Percentiles rank a stretch among this genome's conserved stretches.
Evolutionary conservation across 53 echinoderm and acorn worm genomes (phyloP).

Genomic region (Luidia sarsii): DNA sequence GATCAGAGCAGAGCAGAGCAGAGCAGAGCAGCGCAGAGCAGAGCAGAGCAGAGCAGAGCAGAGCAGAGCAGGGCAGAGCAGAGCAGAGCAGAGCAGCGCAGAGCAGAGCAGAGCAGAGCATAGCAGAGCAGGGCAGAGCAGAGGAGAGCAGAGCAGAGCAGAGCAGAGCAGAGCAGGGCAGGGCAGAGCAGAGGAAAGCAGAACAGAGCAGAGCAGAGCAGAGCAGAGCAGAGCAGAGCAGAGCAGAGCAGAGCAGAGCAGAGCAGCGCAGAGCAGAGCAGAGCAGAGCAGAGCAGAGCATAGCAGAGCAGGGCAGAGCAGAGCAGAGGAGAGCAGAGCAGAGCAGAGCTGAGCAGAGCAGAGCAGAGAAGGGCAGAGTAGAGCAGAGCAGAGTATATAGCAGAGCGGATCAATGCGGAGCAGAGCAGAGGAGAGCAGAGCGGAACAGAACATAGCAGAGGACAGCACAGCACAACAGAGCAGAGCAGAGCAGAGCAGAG

Average conservation of each 20-base stretch:
- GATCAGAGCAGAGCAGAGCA: no score
- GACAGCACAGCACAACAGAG: no score
- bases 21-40: no score
- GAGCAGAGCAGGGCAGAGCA: no score
- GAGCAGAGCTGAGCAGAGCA: no score
- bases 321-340: no score
- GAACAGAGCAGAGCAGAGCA: conserved; percentile 30
- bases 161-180: conserved; percentile 1
- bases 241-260: conserved; percentile 30
- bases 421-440: background rate
- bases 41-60: no score
- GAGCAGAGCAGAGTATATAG: background rate
- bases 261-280: conserved; percentile 29
- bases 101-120: no score
- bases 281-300: conserved; percentile 21
- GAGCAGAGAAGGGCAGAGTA: background rate
- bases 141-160: conserved; percentile 9
- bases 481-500: conserved; percentile 38
- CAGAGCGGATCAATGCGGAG: background rate
- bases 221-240: conserved; percentile 32
- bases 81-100: no score
- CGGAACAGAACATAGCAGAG: background rate
- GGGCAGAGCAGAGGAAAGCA: conserved; percentile 23
- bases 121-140: background rate
- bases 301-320: background rate